Evolutionary conservation across 2,888 invertebrate genomes (phyloP).

Genomic region (Lordiphosa andalusiaca): DNA sequence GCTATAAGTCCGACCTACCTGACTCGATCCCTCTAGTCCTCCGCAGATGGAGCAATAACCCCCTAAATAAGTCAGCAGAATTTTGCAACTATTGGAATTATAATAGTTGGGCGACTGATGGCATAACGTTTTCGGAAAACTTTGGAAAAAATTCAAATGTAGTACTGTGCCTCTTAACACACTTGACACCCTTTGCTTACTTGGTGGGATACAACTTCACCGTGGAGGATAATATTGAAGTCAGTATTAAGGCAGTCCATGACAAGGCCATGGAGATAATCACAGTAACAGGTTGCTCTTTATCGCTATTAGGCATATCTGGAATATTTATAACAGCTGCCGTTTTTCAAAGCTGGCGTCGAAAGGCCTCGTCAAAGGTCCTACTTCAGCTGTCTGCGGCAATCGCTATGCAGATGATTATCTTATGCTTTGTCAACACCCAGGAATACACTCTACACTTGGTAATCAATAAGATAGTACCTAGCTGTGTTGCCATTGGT

Average conservation of each 20-base stretch:
- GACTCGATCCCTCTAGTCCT: constrained; percentile 82
- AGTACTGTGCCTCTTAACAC: constrained; percentile 82
- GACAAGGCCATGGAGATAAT: constrained; percentile 82
- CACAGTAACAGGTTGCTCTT: constrained; percentile 82
- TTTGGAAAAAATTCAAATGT: constrained; percentile 77
- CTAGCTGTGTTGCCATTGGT: constrained; percentile 83
- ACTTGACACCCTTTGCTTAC: constrained; percentile 84
- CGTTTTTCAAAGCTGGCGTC: constrained; percentile 83
- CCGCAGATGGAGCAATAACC: constrained; percentile 9
- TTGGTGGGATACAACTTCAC: constrained; percentile 75
- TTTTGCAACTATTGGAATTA: constrained; percentile 84
- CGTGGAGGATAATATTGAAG: constrained; percentile 29
- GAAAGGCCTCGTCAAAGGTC: constrained; percentile 85
- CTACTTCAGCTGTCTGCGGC: constrained; percentile 84
- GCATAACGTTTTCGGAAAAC: constrained; percentile 80
- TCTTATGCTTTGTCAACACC: constrained; percentile 77
- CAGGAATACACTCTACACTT: constrained; percentile 72
- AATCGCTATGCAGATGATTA: constrained; percentile 83
- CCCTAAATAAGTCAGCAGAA: neutral
- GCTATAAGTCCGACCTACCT: constrained; percentile 82
- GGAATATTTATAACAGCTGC: constrained; percentile 83
- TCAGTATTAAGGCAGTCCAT: constrained; percentile 21
- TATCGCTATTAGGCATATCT: constrained; percentile 83
- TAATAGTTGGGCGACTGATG: constrained; percentile 83
- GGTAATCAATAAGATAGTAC: constrained; percentile 68